Percentiles rank a stretch among this genome's conserved stretches.
Conservation (phyloP, 2,888 invertebrate genomes). For the Drosophila anomalipes region DNA sequence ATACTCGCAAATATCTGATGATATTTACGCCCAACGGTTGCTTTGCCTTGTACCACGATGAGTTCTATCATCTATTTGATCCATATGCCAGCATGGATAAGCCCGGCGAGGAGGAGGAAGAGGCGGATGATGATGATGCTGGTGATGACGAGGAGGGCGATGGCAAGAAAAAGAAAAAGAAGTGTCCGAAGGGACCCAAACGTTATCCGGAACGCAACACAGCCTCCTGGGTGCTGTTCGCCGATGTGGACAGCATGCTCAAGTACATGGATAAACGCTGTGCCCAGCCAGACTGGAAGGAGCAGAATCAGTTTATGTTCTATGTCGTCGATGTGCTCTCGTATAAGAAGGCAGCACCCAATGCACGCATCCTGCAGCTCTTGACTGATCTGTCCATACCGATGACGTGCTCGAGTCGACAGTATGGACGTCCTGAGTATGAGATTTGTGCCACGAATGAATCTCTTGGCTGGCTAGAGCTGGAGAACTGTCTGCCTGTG, state of each 20-base stretch:
- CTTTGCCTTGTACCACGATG: constrained; percentile 87
- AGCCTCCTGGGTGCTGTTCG: constrained; percentile 84
- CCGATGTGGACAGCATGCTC: constrained; percentile 72
- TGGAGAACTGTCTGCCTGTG: constrained; percentile 79
- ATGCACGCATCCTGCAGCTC: constrained; percentile 74
- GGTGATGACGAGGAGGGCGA: constrained; percentile 42
- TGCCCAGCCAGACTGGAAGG: constrained; percentile 73
- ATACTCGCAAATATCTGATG: constrained; percentile 86
- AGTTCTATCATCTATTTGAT: constrained; percentile 88
- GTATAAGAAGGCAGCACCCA: constrained; percentile 79
- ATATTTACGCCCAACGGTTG: constrained; percentile 87
- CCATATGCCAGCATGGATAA: constrained; percentile 86
- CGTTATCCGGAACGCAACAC: constrained; percentile 81
- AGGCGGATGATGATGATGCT: constrained; percentile 33
- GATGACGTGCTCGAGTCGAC: constrained; percentile 65
- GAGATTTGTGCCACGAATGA: constrained; percentile 82
- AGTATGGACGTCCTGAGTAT: constrained; percentile 67
- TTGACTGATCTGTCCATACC: constrained; percentile 76
- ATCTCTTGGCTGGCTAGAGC: constrained; percentile 82
- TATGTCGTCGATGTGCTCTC: constrained; percentile 80
- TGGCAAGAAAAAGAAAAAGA: constrained; percentile 41
- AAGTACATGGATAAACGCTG: constrained; percentile 78
- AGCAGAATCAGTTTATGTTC: constrained; percentile 71
- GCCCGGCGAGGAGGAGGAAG: constrained; percentile 59
- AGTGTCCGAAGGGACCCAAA: constrained; percentile 68